phyloP scores from a whole-genome alignment of 2,113 vertebrate genomes.

The Rhinolophus sinicus region DNA sequence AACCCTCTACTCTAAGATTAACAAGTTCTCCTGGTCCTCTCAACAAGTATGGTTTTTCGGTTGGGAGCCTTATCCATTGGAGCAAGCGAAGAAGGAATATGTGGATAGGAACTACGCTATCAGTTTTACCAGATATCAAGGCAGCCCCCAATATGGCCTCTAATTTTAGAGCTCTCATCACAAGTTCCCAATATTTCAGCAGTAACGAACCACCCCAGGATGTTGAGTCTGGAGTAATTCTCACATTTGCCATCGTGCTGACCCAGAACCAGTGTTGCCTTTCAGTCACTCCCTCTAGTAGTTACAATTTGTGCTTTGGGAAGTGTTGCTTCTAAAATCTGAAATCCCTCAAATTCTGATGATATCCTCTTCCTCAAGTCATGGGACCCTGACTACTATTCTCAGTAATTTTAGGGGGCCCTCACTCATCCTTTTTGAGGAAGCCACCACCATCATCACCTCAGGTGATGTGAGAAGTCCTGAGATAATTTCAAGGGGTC shows the following conservation, averaged over 20 bases:
- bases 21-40: not conserved
- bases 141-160: not conserved
- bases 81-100: not conserved
- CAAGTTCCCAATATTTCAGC: not conserved
- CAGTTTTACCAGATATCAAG: not conserved
- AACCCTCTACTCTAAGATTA: accelerated
- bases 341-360: not conserved
- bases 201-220: accelerated
- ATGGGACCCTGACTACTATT: accelerated
- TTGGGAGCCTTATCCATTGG: accelerated
- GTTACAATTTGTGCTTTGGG: not conserved
- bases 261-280: no score
- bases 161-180: no score
- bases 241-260: not conserved
- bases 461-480: not conserved
- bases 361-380: not conserved
- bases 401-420: not conserved
- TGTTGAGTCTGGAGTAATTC: accelerated
- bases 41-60: no score
- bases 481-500: not conserved
- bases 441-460: no score
- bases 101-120: not conserved
- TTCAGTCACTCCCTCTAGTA: not conserved
- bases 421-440: accelerated
- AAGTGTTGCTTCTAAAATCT: not conserved